A percentile compares a stretch with the other conserved stretches of the same genome.
Conservation (phyloP, 2,797 vertebrate genomes). For the Chelonia mydas region DNA sequence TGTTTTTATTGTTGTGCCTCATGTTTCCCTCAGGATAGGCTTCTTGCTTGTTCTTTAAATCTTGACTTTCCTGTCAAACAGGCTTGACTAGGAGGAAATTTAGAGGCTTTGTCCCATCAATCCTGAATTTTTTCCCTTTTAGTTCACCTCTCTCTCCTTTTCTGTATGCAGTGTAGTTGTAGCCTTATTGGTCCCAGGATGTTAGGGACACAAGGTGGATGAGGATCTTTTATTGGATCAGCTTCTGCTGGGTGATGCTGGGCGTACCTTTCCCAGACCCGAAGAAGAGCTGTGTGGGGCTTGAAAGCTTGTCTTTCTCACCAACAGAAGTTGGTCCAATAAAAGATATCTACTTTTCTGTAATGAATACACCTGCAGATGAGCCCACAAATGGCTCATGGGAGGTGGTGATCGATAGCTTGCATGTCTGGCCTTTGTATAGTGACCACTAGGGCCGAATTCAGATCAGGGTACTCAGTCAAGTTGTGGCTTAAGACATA, state of each 20-base stretch:
- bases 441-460: background rate
- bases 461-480: background rate
- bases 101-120: background rate
- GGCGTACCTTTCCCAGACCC: background rate
- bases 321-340: background rate
- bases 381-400: background rate
- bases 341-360: background rate
- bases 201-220: background rate
- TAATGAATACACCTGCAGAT: background rate
- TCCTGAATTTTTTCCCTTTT: background rate
- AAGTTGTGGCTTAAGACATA: background rate
- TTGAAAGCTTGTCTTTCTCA: background rate
- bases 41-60: background rate
- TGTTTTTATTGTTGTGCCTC: background rate
- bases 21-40: background rate
- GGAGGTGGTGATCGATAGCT: background rate
- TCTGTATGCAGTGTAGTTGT: background rate
- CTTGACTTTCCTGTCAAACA: background rate
- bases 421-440: background rate
- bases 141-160: background rate
- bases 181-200: background rate
- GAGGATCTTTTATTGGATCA: background rate
- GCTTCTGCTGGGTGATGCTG: background rate
- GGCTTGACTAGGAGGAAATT: background rate
- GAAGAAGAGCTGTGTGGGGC: background rate